Evolutionary conservation across 2,888 invertebrate species (phyloP).

Genomic region (Leptarthrus brevirostris): DNA sequence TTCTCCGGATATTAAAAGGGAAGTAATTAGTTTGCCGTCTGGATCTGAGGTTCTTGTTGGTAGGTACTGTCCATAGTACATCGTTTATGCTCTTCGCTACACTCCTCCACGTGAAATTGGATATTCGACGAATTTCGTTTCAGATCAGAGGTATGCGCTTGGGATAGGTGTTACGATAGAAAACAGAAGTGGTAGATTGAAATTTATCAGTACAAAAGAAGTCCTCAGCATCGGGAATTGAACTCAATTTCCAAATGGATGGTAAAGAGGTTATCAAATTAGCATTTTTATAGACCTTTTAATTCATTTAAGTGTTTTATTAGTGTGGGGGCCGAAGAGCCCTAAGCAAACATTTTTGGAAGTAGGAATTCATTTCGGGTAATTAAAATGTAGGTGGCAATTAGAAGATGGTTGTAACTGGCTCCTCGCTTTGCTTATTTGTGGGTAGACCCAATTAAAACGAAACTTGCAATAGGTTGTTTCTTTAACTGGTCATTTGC

Average conservation of each 20-base stretch:
- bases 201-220: slow-evolving; percentile 13
- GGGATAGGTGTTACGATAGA: slow-evolving; percentile 1
- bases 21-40: slow-evolving; percentile 47
- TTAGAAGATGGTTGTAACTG: background rate
- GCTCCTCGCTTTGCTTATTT: background rate
- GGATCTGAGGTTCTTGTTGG: slow-evolving; percentile 22
- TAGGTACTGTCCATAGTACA: too few species aligned
- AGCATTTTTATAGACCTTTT: slow-evolving; percentile 37
- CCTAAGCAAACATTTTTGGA: background rate
- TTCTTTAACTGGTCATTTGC: background rate
- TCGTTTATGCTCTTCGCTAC: background rate
- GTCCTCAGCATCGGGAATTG: slow-evolving; percentile 4
- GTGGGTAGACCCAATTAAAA: background rate
- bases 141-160: slow-evolving; percentile 16
- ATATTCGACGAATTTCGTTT: background rate
- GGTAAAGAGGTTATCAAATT: slow-evolving; percentile 41
- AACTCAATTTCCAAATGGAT: slow-evolving; percentile 28
- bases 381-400: background rate
- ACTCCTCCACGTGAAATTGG: background rate
- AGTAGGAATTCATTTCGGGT: background rate
- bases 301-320: slow-evolving; percentile 21
- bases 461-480: background rate
- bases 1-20: slow-evolving; percentile 48
- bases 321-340: background rate
- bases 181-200: slow-evolving; percentile 17